These are phyloP conservation scores for Epinotia demarniana DNA, from an alignment of 2,888 invertebrate genomes.

Conservation along the genomic window DNA sequence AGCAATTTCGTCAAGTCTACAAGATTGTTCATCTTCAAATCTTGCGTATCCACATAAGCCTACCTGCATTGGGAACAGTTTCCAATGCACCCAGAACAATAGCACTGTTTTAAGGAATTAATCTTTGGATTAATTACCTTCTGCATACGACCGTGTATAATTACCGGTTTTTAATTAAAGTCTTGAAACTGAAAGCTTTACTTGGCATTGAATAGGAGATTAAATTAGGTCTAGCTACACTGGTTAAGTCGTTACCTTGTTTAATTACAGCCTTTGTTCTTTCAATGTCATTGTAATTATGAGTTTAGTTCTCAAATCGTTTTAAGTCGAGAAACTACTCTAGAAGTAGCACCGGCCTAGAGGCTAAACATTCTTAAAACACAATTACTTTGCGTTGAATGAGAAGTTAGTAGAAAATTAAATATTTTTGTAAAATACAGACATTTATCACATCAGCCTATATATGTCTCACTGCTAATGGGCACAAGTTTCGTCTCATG, in stretches of 20 bases:
- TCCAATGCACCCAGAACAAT: slow-evolving; percentile 77
- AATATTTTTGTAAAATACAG: too few relatives aligned
- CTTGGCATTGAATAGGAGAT: slow-evolving; percentile 62
- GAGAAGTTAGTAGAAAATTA: neutral
- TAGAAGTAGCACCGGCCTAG: neutral
- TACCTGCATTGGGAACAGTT: slow-evolving; percentile 59
- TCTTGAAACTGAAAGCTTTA: slow-evolving; percentile 73
- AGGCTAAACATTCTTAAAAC: neutral
- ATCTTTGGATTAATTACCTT: slow-evolving; percentile 81
- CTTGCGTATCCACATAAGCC: slow-evolving; percentile 52
- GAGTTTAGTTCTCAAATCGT: slow-evolving; percentile 12
- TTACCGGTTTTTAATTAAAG: slow-evolving; percentile 81
- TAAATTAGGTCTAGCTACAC: slow-evolving; percentile 27
- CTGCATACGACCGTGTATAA: slow-evolving; percentile 78
- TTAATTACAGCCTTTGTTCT: slow-evolving; percentile 26
- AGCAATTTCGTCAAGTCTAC: neutral
- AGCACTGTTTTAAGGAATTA: slow-evolving; percentile 78
- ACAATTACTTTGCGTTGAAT: neutral
- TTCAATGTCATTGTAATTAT: slow-evolving; percentile 32
- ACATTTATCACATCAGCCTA: too few relatives aligned
- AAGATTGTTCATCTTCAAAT: neutral
- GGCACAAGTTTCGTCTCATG: too few relatives aligned
- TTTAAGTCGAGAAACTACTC: neutral
- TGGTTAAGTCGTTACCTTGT: slow-evolving; percentile 25
- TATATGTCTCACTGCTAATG: too few relatives aligned